Percentiles rank a stretch among this genome's conserved stretches.
Conservation (phyloP, 2,113 vertebrate species). For the Centrocercus urophasianus region DNA sequence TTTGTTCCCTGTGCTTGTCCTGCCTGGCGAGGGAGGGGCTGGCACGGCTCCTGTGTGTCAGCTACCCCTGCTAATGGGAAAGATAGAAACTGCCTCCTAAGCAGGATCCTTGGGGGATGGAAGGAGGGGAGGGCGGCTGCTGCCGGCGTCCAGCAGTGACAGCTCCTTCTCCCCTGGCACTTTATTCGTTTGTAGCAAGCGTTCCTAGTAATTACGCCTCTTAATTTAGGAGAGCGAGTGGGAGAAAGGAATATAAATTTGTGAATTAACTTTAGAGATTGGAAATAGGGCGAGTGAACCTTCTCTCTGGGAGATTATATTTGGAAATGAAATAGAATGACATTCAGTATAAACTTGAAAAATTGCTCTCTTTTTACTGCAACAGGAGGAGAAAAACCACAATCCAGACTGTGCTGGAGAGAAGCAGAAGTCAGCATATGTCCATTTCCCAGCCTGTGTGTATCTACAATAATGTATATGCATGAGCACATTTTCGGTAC, state of each 20-base stretch:
- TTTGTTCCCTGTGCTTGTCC: neutral
- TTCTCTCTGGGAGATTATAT: slow-evolving; percentile 68
- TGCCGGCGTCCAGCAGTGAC: slow-evolving; percentile 31
- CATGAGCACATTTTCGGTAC: neutral
- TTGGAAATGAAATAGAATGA: slow-evolving; percentile 72
- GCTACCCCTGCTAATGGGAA: slow-evolving; percentile 38
- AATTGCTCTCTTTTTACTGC: slow-evolving; percentile 65
- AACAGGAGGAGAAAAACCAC: slow-evolving; percentile 57
- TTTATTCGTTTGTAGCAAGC: slow-evolving; percentile 57
- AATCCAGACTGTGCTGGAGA: slow-evolving; percentile 15
- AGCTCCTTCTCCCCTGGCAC: slow-evolving; percentile 57
- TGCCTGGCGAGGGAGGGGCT: neutral
- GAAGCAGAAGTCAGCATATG: slow-evolving; percentile 68
- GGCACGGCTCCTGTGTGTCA: neutral
- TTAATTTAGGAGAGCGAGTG: slow-evolving; percentile 74
- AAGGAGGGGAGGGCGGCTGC: slow-evolving; percentile 38
- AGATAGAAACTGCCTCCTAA: slow-evolving; percentile 41
- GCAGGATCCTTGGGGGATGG: slow-evolving; percentile 29
- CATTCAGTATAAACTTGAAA: slow-evolving; percentile 69
- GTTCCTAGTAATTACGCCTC: slow-evolving; percentile 71
- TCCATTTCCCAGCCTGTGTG: neutral
- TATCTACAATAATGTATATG: slow-evolving; percentile 1
- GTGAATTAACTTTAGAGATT: slow-evolving; percentile 73
- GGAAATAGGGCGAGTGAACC: slow-evolving; percentile 58
- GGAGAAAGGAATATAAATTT: slow-evolving; percentile 76